These are phyloP conservation scores for Caenorhabditis brenneri DNA, from an alignment of 1,140 invertebrate genomes.

Conservation along the genomic window DNA sequence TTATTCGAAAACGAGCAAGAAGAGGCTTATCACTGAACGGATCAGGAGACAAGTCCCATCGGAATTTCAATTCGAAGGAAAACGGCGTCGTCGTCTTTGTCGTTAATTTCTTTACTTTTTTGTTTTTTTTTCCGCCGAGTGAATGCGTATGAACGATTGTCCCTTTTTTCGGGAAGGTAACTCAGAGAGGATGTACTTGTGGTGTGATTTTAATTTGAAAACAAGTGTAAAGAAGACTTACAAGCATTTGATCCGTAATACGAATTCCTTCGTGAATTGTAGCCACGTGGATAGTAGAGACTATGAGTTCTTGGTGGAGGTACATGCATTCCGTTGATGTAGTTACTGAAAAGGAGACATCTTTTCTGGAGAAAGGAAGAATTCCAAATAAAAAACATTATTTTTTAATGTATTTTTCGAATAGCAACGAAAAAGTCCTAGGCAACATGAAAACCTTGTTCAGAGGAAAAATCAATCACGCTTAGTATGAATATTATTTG, in stretches of 20 bases:
- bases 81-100: not conserved
- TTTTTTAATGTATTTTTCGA: not conserved
- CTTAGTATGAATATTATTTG: too few relatives aligned
- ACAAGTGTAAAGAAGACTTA: not conserved
- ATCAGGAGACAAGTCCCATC: not conserved
- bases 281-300: conserved; percentile 30
- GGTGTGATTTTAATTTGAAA: not conserved
- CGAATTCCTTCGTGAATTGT: conserved; percentile 2
- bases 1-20: not conserved
- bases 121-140: not conserved
- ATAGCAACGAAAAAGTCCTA: too few relatives aligned
- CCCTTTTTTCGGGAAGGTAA: not conserved
- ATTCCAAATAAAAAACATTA: not conserved
- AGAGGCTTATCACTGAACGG: conserved; percentile 19
- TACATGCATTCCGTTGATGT: conserved; percentile 34
- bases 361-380: not conserved
- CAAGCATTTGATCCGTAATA: conserved; percentile 34
- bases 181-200: conserved; percentile 9
- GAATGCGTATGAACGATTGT: not conserved
- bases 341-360: not conserved
- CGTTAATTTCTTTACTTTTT: not conserved
- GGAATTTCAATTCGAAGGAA: not conserved
- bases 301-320: conserved; percentile 21
- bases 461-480: not conserved
- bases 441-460: not conserved